A percentile compares a stretch with the other conserved stretches of the same genome.
Evolutionary conservation across 1,140 invertebrate species (phyloP).

Genomic region (Coptotermes formosanus): DNA sequence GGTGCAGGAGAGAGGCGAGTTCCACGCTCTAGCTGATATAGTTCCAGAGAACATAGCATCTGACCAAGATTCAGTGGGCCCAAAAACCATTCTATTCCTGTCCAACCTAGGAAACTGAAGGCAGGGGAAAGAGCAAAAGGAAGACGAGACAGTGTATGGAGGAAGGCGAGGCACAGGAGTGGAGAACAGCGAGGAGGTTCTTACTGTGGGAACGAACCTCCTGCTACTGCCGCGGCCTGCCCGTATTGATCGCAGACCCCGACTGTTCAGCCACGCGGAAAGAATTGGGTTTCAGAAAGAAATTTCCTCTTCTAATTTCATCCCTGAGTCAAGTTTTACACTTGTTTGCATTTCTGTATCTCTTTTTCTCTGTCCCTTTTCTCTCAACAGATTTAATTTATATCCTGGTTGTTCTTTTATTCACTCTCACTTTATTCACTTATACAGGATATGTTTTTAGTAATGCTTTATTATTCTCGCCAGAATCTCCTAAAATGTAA

Average conservation of each 20-base stretch:
- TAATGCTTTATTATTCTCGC: not conserved
- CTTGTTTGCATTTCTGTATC: not conserved
- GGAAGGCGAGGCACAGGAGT: not conserved
- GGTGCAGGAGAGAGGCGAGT: too few relatives aligned
- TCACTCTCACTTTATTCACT: not conserved
- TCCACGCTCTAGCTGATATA: too few relatives aligned
- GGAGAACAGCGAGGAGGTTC: not conserved
- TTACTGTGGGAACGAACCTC: not conserved
- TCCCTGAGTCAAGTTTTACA: slow-evolving; percentile 15
- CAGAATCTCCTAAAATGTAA: not conserved
- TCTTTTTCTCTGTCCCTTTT: not conserved
- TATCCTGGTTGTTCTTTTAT: not conserved
- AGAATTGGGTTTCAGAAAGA: slow-evolving; percentile 13
- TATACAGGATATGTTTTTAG: not conserved
- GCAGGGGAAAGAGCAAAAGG: too few relatives aligned
- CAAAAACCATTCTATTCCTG: too few relatives aligned
- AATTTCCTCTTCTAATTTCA: slow-evolving; percentile 13
- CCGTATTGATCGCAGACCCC: not conserved
- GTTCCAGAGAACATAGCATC: too few relatives aligned
- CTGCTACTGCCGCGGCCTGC: not conserved
- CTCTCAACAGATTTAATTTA: not conserved
- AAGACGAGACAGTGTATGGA: not conserved
- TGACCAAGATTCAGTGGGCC: too few relatives aligned
- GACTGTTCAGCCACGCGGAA: not conserved
- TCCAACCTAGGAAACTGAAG: too few relatives aligned